These are phyloP conservation scores for Criorhina ranunculi DNA, from an alignment of 2,888 invertebrate genomes.

Conservation along the genomic window DNA sequence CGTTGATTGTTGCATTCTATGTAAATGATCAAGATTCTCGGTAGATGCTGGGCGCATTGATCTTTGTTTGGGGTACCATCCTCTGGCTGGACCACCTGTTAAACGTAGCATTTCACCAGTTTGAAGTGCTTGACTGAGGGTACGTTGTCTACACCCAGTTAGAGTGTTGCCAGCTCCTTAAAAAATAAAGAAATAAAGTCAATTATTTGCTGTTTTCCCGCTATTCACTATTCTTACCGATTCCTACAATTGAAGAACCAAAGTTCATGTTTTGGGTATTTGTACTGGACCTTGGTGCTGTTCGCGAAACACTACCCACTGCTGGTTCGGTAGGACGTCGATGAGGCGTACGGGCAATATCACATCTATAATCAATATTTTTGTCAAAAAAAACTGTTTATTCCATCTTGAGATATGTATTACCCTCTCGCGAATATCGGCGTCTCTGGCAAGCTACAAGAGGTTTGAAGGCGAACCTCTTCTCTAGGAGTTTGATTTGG, in stretches of 20 bases:
- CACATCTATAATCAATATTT: conserved; percentile 85
- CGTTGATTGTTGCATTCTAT: conserved; percentile 80
- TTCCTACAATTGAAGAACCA: conserved; percentile 84
- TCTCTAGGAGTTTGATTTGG: conserved; percentile 86
- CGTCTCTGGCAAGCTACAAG: conserved; percentile 94
- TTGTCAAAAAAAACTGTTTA: not conserved
- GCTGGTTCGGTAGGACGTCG: conserved; percentile 85
- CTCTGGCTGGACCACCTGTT: conserved; percentile 92
- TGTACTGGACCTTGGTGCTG: conserved; percentile 87
- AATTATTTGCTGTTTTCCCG: not conserved
- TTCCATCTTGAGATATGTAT: not conserved
- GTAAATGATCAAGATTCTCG: conserved; percentile 92
- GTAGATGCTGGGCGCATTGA: conserved; percentile 92
- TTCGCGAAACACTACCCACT: conserved; percentile 84
- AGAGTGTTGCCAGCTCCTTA: conserved; percentile 84
- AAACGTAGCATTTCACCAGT: conserved; percentile 92
- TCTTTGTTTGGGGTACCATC: conserved; percentile 92
- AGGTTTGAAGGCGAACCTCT: conserved; percentile 90
- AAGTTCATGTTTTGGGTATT: conserved; percentile 83
- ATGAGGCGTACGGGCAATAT: conserved; percentile 93
- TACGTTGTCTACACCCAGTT: conserved; percentile 85
- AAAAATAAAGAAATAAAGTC: conserved; percentile 50
- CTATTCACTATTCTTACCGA: conserved; percentile 77
- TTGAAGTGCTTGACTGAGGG: conserved; percentile 86
- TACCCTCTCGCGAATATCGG: conserved; percentile 93